These are phyloP conservation scores for Copsychus sechellarum DNA, from an alignment of 2,113 vertebrate genomes.

Conservation along the genomic window DNA sequence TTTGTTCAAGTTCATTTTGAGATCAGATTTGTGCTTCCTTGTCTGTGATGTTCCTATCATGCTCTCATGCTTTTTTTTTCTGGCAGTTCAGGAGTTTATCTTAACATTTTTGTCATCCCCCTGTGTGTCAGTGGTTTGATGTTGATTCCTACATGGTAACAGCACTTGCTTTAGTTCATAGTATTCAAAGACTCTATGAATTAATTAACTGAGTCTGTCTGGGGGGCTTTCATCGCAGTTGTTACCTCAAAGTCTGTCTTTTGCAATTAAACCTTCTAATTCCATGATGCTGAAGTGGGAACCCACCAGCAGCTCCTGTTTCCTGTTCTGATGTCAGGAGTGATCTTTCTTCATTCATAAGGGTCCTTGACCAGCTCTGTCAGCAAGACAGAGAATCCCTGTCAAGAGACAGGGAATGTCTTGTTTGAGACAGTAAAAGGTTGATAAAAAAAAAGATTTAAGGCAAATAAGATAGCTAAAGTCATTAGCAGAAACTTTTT, in stretches of 20 bases:
- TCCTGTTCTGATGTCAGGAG: neutral
- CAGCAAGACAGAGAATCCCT: neutral
- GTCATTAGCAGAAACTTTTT: neutral
- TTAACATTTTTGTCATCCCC: neutral
- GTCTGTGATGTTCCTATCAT: neutral
- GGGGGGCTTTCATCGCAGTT: neutral
- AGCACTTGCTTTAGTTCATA: neutral
- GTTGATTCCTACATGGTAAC: fast-evolving
- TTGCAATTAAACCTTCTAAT: neutral
- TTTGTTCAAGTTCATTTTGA: neutral
- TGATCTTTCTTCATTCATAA: neutral
- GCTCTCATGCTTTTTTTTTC: neutral
- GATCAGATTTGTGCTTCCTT: neutral
- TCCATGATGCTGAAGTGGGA: neutral
- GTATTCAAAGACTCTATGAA: neutral
- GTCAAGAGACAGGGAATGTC: neutral
- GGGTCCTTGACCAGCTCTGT: neutral
- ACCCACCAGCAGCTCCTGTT: fast-evolving
- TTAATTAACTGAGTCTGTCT: neutral
- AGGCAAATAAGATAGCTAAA: neutral
- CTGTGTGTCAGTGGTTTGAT: neutral
- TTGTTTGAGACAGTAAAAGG: neutral
- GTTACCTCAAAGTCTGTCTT: neutral
- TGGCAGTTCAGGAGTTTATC: neutral
- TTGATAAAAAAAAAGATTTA: neutral